Conservation (phyloP, 2,888 invertebrate genomes). For the Agrilus cyanescens region DNA sequence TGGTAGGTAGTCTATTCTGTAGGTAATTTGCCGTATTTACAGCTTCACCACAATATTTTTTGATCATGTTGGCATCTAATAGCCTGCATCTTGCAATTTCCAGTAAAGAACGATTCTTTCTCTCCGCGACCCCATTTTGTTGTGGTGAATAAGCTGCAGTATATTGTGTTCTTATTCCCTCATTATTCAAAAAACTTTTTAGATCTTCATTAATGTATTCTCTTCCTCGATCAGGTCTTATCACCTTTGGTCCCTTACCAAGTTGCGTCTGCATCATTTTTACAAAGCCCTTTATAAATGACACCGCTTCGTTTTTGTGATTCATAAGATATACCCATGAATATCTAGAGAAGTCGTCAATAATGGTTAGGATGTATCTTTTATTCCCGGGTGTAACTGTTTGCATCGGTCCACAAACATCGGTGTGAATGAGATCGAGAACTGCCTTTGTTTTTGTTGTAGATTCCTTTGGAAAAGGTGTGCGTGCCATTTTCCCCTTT, state of each 20-base stretch:
- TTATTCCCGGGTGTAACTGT: no score
- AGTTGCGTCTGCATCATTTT: not conserved
- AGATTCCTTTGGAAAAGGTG: not conserved
- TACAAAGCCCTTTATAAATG: not conserved
- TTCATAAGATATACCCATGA: no score
- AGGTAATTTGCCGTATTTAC: conserved; percentile 7
- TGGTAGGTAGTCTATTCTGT: conserved; percentile 6
- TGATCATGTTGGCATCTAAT: conserved; percentile 2
- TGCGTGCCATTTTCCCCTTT: not conserved
- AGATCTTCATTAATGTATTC: conserved; percentile 7
- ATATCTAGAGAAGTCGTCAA: no score
- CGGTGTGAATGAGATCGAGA: not conserved
- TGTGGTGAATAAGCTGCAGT: no score
- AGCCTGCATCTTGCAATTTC: no score
- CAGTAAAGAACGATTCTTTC: no score
- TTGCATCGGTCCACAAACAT: no score
- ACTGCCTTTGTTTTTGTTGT: not conserved
- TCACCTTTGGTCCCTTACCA: not conserved
- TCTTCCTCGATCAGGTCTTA: conserved; percentile 4
- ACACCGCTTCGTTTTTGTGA: no score
- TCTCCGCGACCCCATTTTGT: no score
- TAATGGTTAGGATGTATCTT: no score
- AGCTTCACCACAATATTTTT: conserved; percentile 7
- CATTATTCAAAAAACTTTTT: no score
- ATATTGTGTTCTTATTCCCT: no score